Evolutionary conservation across 2,888 invertebrate genomes (phyloP), one percentile per base, ranked within the genome.

Genomic region (Itoplectis maculator): DNA sequence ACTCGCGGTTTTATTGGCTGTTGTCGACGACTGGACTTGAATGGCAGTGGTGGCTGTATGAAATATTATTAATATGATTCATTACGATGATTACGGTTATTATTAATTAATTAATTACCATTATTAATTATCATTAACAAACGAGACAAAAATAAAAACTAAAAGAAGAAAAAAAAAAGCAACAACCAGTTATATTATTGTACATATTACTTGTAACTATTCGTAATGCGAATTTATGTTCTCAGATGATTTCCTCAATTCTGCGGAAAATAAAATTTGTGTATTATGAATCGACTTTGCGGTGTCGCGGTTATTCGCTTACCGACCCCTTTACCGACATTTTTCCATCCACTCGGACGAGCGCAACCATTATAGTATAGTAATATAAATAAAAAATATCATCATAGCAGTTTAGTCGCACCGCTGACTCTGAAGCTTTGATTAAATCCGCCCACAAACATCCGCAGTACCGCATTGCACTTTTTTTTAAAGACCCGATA

Each of bases 181-280:
- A 86, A 86, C 84, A 87, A 87, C 83, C 87, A 90, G 85, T 88
- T 88, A 88, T 89, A 89, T 93, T 93, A 93, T 92, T 94, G 94
- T 94, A 94, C 92, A 94, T 94, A 93, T 90, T 91, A 93, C 92
- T 93, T 94, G 94, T 93, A 94, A 61, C 93, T 93, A 93, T 94
- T 93, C 93, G 93, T 93, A 93, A 93, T 93, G 93, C 93, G 87
- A 93, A 92, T 92, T 92, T 84, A 78, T 92, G 93, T 92, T 89
- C 88, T 87, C 87, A 82, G 92, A 93, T 93, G 90, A 92, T 93
- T 93, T 93, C 92, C 90, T 93, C 93, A 91, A 93, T 93, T 93
- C 92, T 93, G 92, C 93, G 90, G 90, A 92, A 91, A 93, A 93
- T 93, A 93, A 93, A 93, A 93, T 93, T 93, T 94, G 93, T 94